These are phyloP conservation scores for Rotaria sp. DNA, from an alignment of 2,888 invertebrate species.

Conservation along the genomic window DNA sequence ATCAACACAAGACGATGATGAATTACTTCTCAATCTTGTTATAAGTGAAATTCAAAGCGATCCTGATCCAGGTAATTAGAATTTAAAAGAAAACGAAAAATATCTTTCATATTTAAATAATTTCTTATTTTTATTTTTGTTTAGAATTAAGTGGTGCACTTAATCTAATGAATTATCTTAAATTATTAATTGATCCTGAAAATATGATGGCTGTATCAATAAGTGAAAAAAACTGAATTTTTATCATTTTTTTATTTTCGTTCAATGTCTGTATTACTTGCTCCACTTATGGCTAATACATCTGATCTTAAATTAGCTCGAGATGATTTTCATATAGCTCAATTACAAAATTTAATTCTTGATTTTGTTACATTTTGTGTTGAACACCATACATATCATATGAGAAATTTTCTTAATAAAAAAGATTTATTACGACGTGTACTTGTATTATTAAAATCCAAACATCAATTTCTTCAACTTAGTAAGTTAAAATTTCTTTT, in stretches of 20 bases:
- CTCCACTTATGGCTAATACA: slow-evolving; percentile 84
- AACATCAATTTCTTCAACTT: slow-evolving; percentile 90
- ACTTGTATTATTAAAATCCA: slow-evolving; percentile 88
- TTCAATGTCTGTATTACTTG: slow-evolving; percentile 90
- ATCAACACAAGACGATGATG: slow-evolving; percentile 61
- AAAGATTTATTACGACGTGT: slow-evolving; percentile 90
- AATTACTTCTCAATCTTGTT: slow-evolving; percentile 75
- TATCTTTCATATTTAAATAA: too few species aligned
- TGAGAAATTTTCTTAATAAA: slow-evolving; percentile 91
- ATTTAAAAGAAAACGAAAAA: too few species aligned
- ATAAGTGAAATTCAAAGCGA: slow-evolving; percentile 97
- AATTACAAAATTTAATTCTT: slow-evolving; percentile 82
- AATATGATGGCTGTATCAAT: slow-evolving; percentile 86
- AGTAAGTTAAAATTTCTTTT: slow-evolving; percentile 58
- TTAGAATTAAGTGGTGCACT: slow-evolving; percentile 87
- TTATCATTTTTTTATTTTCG: slow-evolving; percentile 96
- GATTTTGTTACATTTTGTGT: slow-evolving; percentile 95
- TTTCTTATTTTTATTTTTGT: background rate
- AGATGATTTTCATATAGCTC: slow-evolving; percentile 93
- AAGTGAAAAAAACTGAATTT: slow-evolving; percentile 93
- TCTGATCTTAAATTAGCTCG: slow-evolving; percentile 60
- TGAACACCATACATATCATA: slow-evolving; percentile 96
- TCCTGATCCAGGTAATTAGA: slow-evolving; percentile 67
- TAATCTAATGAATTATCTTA: slow-evolving; percentile 85
- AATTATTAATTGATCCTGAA: slow-evolving; percentile 87